Evolutionary conservation across 2,888 invertebrate genomes (phyloP), one percentile per base, ranked within the genome.

Genomic region (Gortyna flavago): DNA sequence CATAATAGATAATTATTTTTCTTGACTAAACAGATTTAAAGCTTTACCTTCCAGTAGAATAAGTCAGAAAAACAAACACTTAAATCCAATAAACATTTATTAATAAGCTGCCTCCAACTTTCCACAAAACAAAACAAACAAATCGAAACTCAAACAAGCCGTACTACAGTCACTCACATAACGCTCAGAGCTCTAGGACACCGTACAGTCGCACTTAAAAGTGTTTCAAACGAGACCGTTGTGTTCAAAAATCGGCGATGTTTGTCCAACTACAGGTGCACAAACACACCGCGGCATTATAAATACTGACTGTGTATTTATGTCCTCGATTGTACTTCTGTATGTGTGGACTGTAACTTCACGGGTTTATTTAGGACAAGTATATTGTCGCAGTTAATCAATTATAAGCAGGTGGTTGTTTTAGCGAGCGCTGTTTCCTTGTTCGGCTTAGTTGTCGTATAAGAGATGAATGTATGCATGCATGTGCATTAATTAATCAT

Each of bases 361-460:
- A 66, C 75, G 69, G 85, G 92, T 92, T 93, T 92, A 88, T 91
- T 92, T 93, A 93, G 93, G 93, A 91, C 90, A 75, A 81, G 77
- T 69, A 51, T 76, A 79, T 79, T 80, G 85, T 87, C 81, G 79
- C 59, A 61, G 81, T 87, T 89, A 86, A 89, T 89, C 85, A 87
- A 84, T 88, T 88, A 84, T 80, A 85, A 76, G 70, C 80, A 87
- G 79, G 72, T 87, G 87, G 77, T 66, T 79, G 76, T 66, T 83
- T 72, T 76, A 67, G 69, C 64, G 25, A 75, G 79, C 68, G 59
- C 71, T 75, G 71, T 75, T 67, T 67, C 75, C 84, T 79, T 59
- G 57, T 72, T 72, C 38, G 41, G 62, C 62, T 75, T 77, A 75
- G 72, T 75, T 76, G 62, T 77, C n/a, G 72, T 64, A 68, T 25